Percentiles rank a stretch among this genome's conserved stretches.
Evolutionary conservation across 2,797 vertebrate species (phyloP).

Genomic region (Hybognathus amarus): DNA sequence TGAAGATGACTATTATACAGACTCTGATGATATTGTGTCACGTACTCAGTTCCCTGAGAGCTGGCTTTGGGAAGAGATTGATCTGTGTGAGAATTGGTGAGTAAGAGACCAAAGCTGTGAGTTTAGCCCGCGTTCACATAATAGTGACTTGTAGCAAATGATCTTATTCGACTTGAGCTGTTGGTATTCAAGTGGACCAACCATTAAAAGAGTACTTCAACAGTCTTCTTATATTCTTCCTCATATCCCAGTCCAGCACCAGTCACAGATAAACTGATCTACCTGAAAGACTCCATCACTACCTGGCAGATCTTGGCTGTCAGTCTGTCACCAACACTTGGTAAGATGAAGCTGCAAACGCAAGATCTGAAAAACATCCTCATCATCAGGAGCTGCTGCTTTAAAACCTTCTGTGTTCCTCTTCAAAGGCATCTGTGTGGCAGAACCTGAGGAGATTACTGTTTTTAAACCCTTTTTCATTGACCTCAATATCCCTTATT

Average conservation of each 20-base stretch:
- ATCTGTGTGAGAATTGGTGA: too few species aligned
- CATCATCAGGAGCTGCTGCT: neutral
- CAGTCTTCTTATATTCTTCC: neutral
- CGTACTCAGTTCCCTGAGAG: conserved; percentile 56
- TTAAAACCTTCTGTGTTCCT: neutral
- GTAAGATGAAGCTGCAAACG: neutral
- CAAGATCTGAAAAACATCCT: neutral
- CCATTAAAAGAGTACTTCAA: neutral
- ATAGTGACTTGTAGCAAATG: neutral
- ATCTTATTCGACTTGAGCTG: neutral
- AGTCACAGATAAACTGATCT: conserved; percentile 39
- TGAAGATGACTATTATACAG: conserved; percentile 1
- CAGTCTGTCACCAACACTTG: conserved; percentile 67
- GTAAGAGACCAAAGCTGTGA: too few species aligned
- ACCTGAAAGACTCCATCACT: conserved; percentile 87
- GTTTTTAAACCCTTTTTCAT: conserved; percentile 86
- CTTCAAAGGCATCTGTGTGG: conserved; percentile 83
- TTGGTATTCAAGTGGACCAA: neutral
- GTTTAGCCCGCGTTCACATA: neutral
- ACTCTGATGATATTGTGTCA: conserved; percentile 48
- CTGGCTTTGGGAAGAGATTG: conserved; percentile 53
- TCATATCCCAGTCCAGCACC: conserved; percentile 49
- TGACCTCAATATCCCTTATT: conserved; percentile 87
- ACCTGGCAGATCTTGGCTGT: conserved; percentile 88
- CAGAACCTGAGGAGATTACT: conserved; percentile 80